Percentiles rank a stretch among this genome's conserved stretches.
Conservation (phyloP, 1,140 invertebrate species). For the Diabrotica virgifera region DNA sequence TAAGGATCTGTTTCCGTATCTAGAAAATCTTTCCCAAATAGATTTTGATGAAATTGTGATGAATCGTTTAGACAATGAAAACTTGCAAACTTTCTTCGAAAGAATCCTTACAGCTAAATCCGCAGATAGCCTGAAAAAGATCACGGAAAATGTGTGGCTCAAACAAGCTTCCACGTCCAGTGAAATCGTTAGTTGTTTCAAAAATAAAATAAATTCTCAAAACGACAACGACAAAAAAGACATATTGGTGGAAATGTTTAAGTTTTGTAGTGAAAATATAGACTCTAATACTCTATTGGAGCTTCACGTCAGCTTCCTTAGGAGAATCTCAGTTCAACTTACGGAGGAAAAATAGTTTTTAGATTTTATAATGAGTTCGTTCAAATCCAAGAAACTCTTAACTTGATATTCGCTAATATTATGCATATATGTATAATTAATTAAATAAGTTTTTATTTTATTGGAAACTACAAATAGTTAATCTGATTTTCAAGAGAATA, state of each 20-base stretch:
- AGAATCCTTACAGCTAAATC: slow-evolving; percentile 19
- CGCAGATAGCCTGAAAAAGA: neutral
- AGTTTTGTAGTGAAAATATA: slow-evolving; percentile 18
- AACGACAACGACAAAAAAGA: slow-evolving; percentile 4
- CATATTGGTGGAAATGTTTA: slow-evolving; percentile 21
- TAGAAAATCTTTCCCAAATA: slow-evolving; percentile 20
- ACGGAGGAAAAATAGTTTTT: neutral
- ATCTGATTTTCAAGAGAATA: no score
- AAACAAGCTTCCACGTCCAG: neutral
- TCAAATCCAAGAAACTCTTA: neutral
- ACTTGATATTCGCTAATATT: neutral
- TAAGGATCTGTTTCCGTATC: slow-evolving; percentile 13
- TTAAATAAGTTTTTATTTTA: neutral
- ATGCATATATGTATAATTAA: neutral
- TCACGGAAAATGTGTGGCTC: slow-evolving; percentile 9
- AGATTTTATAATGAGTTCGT: neutral
- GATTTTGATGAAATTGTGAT: slow-evolving; percentile 24
- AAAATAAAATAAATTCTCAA: neutral
- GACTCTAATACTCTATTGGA: slow-evolving; percentile 6
- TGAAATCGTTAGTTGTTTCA: slow-evolving; percentile 9
- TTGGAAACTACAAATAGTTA: neutral
- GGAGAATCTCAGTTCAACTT: neutral
- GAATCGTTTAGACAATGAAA: slow-evolving; percentile 13
- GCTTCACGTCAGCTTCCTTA: slow-evolving; percentile 11
- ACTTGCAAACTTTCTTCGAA: slow-evolving; percentile 21